phyloP scores from a whole-genome alignment of 92 coral and sea anemone species.

The Zoanthus gigantus region DNA sequence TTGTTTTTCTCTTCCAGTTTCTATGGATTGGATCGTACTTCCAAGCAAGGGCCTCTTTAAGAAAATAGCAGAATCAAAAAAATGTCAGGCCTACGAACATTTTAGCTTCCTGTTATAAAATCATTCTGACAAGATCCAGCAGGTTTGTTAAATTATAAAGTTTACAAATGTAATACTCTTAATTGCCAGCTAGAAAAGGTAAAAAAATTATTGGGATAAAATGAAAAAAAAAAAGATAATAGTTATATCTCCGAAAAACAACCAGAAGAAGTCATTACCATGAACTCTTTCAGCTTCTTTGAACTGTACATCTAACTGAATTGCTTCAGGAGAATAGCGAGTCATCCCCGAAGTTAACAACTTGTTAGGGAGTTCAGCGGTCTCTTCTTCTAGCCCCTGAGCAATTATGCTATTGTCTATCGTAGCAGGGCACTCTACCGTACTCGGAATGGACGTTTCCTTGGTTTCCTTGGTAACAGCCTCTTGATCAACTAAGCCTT shows the following conservation, averaged over 20 bases:
- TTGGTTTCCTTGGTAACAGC: slow-evolving; percentile 18
- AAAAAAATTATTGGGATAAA: no score
- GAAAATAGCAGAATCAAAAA: slow-evolving; percentile 22
- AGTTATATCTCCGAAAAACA: neutral
- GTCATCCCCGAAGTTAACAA: neutral
- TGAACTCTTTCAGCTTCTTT: slow-evolving; percentile 60
- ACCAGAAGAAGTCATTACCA: slow-evolving; percentile 46
- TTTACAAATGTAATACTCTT: no score
- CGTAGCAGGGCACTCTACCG: neutral
- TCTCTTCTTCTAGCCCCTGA: slow-evolving; percentile 70
- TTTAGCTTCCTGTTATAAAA: no score
- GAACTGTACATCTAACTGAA: neutral
- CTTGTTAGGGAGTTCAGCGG: slow-evolving; percentile 49
- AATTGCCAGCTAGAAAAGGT: no score
- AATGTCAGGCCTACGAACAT: neutral
- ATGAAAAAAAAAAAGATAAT: neutral
- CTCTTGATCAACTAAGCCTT: slow-evolving; percentile 1
- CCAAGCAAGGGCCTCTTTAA: slow-evolving; percentile 70
- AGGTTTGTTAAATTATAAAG: no score
- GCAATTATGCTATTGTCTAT: slow-evolving; percentile 63
- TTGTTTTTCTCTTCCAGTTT: slow-evolving; percentile 72
- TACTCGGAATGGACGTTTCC: no score
- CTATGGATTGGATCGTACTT: slow-evolving; percentile 62
- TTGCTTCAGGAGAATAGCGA: neutral
- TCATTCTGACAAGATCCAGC: no score